These are phyloP conservation scores for Phaedon cochleariae DNA, from an alignment of 2,888 invertebrate genomes.

Conservation along the genomic window DNA sequence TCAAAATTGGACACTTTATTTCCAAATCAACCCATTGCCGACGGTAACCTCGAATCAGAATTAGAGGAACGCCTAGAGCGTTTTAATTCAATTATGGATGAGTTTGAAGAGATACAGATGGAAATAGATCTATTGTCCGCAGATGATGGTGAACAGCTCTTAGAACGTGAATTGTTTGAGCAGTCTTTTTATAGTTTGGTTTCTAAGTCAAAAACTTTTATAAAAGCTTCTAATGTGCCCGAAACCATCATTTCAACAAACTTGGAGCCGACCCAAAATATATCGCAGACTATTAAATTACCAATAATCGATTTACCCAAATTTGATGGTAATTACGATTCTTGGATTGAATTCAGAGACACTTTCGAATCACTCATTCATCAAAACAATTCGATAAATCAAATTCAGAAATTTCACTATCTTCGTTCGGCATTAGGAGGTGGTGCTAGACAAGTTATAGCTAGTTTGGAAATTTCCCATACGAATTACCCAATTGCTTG, in stretches of 20 bases:
- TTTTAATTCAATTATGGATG: not conserved
- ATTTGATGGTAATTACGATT: conserved; percentile 9
- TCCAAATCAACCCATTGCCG: not conserved
- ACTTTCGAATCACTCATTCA: conserved; percentile 10
- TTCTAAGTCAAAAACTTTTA: conserved; percentile 1
- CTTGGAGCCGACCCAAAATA: not conserved
- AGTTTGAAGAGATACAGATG: conserved; percentile 10
- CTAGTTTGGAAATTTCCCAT: conserved; percentile 15
- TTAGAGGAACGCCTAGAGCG: conserved; percentile 14
- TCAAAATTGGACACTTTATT: not conserved
- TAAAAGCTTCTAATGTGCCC: not conserved
- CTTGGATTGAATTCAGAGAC: conserved; percentile 10
- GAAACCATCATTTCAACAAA: not conserved
- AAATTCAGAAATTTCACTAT: conserved; percentile 16
- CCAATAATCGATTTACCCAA: conserved; percentile 9
- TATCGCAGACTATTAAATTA: conserved; percentile 3
- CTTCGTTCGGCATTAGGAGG: conserved; percentile 8
- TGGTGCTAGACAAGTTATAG: conserved; percentile 1
- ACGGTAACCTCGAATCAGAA: conserved; percentile 8
- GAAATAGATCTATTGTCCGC: conserved; percentile 9
- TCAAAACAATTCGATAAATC: not conserved
- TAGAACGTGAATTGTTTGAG: conserved; percentile 6
- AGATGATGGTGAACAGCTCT: not conserved
- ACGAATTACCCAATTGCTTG: conserved; percentile 18
- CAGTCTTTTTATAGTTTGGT: not conserved